Conservation (phyloP, 2,113 vertebrate species). For the Tapirus terrestris region DNA sequence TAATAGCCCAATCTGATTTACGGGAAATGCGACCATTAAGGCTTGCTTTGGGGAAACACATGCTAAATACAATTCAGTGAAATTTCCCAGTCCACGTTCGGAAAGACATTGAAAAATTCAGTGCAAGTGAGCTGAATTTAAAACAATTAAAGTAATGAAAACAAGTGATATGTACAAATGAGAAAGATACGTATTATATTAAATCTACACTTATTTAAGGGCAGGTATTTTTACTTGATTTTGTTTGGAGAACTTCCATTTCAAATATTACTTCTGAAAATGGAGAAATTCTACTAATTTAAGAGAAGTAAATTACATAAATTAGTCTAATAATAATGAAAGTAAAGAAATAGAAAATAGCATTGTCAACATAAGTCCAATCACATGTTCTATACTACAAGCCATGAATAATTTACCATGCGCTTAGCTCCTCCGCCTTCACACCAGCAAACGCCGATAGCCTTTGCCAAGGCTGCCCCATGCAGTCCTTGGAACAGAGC, state of each 20-base stretch:
- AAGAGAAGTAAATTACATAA: not conserved
- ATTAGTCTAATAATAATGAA: not conserved
- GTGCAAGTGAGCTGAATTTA: not conserved
- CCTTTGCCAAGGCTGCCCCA: not conserved
- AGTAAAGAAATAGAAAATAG: not conserved
- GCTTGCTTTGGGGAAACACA: slow-evolving; percentile 65
- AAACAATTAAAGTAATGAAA: slow-evolving; percentile 58
- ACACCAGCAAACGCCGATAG: not conserved
- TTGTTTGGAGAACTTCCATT: slow-evolving; percentile 1
- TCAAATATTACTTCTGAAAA: slow-evolving; percentile 32
- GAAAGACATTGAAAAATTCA: slow-evolving; percentile 36
- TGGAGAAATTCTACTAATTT: slow-evolving; percentile 22
- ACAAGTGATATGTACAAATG: slow-evolving; percentile 17
- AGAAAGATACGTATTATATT: not conserved
- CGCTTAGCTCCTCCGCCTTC: not conserved
- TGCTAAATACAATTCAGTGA: slow-evolving; percentile 52
- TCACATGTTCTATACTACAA: not conserved
- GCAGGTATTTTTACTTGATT: not conserved
- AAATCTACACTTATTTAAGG: not conserved
- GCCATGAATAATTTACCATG: not conserved
- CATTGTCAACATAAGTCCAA: not conserved
- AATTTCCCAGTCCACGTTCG: not conserved
- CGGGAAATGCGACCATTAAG: slow-evolving; percentile 67
- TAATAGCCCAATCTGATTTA: slow-evolving; percentile 77
- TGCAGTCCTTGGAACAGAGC: not conserved